Evolutionary conservation across 1,140 invertebrate genomes (phyloP).

Genomic region (Heliconius himera): DNA sequence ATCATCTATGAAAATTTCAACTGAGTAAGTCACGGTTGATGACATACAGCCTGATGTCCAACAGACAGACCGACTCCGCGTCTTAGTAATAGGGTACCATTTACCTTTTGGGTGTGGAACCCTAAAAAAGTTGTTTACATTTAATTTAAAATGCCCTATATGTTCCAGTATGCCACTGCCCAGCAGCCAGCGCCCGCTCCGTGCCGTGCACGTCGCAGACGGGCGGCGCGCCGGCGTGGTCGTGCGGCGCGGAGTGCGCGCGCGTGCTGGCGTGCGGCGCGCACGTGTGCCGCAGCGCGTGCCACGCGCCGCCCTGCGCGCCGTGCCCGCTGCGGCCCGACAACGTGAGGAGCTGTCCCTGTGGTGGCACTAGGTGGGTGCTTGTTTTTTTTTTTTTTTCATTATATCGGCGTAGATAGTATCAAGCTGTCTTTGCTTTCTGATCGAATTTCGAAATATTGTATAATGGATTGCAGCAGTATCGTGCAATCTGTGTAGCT

Average conservation of each 20-base stretch:
- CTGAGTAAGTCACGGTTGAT: too few relatives aligned
- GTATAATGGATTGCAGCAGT: too few relatives aligned
- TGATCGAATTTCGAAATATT: not conserved
- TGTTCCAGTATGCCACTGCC: slow-evolving; percentile 69
- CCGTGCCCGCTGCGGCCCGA: slow-evolving; percentile 85
- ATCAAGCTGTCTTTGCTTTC: not conserved
- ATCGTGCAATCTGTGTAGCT: too few relatives aligned
- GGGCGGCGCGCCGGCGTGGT: slow-evolving; percentile 72
- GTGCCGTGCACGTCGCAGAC: slow-evolving; percentile 80
- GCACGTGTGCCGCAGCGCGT: slow-evolving; percentile 88
- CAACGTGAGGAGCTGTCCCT: slow-evolving; percentile 90
- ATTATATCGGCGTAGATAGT: too few relatives aligned
- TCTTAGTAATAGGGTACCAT: too few relatives aligned
- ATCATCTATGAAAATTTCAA: too few relatives aligned
- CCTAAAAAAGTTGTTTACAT: too few relatives aligned
- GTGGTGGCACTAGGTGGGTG: slow-evolving; percentile 86
- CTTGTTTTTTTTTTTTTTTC: too few relatives aligned
- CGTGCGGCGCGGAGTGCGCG: slow-evolving; percentile 87
- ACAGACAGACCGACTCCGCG: too few relatives aligned
- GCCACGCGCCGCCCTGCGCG: slow-evolving; percentile 87
- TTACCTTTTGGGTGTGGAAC: too few relatives aligned
- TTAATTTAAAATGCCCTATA: too few relatives aligned
- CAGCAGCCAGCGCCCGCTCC: slow-evolving; percentile 67
- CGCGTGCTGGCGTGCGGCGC: slow-evolving; percentile 88
- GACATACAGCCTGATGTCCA: too few relatives aligned